These are phyloP conservation scores for Gymnocheta viridis DNA, from an alignment of 2,888 invertebrate species.

Conservation along the genomic window DNA sequence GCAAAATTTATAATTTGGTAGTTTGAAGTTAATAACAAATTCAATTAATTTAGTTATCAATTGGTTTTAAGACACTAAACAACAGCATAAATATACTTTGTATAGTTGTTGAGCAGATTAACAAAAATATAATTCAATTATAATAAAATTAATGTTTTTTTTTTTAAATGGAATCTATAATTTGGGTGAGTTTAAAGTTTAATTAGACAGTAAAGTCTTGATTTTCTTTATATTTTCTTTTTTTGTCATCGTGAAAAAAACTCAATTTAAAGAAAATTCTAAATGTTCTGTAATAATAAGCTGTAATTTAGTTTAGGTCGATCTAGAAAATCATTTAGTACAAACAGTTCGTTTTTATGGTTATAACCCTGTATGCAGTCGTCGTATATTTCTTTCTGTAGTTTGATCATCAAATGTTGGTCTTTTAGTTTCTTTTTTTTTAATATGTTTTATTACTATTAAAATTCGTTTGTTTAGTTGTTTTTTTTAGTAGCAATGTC, in stretches of 20 bases:
- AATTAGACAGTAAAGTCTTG: too few relatives aligned
- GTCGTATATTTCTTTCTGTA: neutral
- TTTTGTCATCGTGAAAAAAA: constrained; percentile 49
- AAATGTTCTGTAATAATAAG: constrained; percentile 9
- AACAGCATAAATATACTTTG: constrained; percentile 20
- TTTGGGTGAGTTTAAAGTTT: constrained; percentile 63
- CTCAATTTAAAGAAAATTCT: constrained; percentile 74
- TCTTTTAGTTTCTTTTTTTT: constrained; percentile 15
- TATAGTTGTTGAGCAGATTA: neutral
- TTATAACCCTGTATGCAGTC: constrained; percentile 18
- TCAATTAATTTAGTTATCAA: constrained; percentile 70
- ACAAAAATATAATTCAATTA: neutral
- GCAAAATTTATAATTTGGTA: constrained; percentile 51
- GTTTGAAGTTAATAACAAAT: constrained; percentile 58
- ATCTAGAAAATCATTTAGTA: too few relatives aligned
- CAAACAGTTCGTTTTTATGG: neutral
- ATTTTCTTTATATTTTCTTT: too few relatives aligned
- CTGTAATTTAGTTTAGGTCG: neutral
- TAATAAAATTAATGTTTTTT: neutral
- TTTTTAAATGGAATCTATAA: constrained; percentile 55
- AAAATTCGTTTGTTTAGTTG: constrained; percentile 25
- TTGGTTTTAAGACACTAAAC: constrained; percentile 63
- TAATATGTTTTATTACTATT: constrained; percentile 31
- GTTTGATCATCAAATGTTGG: constrained; percentile 32
- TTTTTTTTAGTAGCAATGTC: constrained; percentile 53